phyloP scores from a whole-genome alignment of 2,113 vertebrate genomes.

The Jacana jacana region DNA sequence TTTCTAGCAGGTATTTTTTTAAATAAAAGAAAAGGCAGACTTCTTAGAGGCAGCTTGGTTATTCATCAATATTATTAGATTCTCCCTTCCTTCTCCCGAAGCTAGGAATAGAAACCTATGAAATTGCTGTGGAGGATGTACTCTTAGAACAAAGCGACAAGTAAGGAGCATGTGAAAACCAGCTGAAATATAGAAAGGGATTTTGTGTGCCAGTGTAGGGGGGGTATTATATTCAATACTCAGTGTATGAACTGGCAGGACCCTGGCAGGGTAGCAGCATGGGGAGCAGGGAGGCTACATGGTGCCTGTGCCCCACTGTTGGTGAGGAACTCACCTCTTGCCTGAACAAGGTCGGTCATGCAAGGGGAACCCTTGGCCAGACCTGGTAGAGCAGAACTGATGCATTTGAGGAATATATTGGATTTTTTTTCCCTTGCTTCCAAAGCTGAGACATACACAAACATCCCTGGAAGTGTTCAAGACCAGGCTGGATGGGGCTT shows the following conservation, averaged over 20 bases:
- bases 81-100: slow-evolving; percentile 34
- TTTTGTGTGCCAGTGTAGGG: background rate
- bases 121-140: slow-evolving; percentile 36
- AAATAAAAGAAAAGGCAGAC: slow-evolving; percentile 17
- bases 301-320: background rate
- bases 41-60: slow-evolving; percentile 42
- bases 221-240: background rate
- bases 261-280: background rate
- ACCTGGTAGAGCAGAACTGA: background rate
- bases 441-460: background rate
- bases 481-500: no score
- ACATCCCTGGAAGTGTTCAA: no score
- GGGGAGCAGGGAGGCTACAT: no score
- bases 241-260: background rate
- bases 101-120: slow-evolving; percentile 63
- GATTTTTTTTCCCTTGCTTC: background rate
- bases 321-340: fast-evolving
- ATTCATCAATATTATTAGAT: slow-evolving; percentile 62
- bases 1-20: slow-evolving; percentile 49
- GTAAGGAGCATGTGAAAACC: background rate
- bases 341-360: fast-evolving
- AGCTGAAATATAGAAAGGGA: background rate
- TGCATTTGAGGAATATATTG: background rate
- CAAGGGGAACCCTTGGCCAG: background rate
- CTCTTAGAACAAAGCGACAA: background rate